Evolutionary conservation across 2,113 vertebrate species (phyloP).

Genomic region (Bos javanicus): DNA sequence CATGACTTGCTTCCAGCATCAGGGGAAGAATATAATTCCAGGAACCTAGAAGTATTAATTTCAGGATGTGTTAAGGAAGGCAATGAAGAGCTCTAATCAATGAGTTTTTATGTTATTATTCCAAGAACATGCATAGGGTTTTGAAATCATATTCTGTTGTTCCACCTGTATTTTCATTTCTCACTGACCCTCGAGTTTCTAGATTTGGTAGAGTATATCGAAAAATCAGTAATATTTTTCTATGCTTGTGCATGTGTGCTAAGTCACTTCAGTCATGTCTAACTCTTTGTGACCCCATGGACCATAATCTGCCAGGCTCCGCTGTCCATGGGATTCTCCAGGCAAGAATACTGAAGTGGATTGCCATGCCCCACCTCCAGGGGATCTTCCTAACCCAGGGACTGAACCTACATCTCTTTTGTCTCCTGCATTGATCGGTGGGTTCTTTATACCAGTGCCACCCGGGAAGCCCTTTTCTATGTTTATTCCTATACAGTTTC

Average conservation of each 20-base stretch:
- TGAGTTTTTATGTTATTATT: neutral
- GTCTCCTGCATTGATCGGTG: neutral
- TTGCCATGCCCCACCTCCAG: neutral
- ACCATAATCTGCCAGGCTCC: neutral
- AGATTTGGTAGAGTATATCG: neutral
- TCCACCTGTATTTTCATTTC: neutral
- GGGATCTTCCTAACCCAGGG: neutral
- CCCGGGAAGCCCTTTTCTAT: neutral
- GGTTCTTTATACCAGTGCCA: neutral
- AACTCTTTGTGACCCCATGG: neutral
- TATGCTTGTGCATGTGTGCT: neutral
- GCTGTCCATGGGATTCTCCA: neutral
- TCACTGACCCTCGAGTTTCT: neutral
- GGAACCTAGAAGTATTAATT: neutral
- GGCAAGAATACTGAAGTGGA: neutral
- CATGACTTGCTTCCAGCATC: neutral
- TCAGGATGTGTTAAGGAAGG: neutral
- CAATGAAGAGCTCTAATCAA: neutral
- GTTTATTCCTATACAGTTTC: neutral
- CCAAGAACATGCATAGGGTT: neutral
- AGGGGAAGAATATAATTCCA: neutral
- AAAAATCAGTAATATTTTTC: neutral
- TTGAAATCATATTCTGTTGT: neutral
- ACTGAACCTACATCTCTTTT: neutral
- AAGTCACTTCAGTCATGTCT: neutral